These are phyloP conservation scores for Drosophila cracens DNA, from an alignment of 2,888 invertebrate species.

Conservation along the genomic window DNA sequence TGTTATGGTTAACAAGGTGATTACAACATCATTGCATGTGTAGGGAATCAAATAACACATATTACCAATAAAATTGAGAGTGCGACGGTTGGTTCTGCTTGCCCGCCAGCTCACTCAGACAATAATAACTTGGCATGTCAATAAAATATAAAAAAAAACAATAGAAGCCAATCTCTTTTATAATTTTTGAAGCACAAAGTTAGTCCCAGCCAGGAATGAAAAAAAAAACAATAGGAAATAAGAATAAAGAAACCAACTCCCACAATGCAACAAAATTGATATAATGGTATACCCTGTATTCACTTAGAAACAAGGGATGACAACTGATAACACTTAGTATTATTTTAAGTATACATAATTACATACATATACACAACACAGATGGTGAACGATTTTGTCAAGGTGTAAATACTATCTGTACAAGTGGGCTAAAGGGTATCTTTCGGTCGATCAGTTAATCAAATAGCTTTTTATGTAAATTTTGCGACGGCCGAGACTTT, in stretches of 20 bases:
- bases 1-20: conserved; percentile 55
- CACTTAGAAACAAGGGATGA: neutral
- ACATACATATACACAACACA: neutral
- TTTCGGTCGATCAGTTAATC: neutral
- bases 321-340: neutral
- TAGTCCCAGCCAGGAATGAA: conserved; percentile 12
- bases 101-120: conserved; percentile 11
- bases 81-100: conserved; percentile 31
- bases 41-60: conserved; percentile 19
- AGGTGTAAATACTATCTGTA: neutral
- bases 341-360: neutral
- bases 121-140: conserved; percentile 22
- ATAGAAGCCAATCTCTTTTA: conserved; percentile 58
- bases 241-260: neutral
- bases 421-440: conserved; percentile 7
- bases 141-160: conserved; percentile 48
- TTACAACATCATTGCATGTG: conserved; percentile 37
- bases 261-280: neutral
- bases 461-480: too few relatives aligned
- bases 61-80: conserved; percentile 40
- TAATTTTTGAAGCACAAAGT: conserved; percentile 50
- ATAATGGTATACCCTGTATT: conserved; percentile 10
- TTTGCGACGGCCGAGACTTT: conserved; percentile 33
- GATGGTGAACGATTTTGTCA: neutral
- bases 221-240: neutral